Percentiles rank a stretch among this genome's conserved stretches.
Evolutionary conservation across 2,113 vertebrate species (phyloP).

Genomic region (Podocnemis expansa): DNA sequence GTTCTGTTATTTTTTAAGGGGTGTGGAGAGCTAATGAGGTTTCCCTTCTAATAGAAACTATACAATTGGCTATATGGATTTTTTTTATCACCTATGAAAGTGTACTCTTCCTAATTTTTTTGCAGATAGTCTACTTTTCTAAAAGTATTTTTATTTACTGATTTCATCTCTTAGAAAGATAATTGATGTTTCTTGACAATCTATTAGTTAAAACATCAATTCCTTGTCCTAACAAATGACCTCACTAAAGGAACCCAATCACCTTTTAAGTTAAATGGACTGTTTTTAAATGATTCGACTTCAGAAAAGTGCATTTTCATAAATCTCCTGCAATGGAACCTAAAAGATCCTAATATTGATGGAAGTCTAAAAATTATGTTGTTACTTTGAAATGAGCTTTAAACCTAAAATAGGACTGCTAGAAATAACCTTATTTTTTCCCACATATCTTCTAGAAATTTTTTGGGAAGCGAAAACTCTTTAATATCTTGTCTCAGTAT

Average conservation of each 20-base stretch:
- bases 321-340: not conserved
- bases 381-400: not conserved
- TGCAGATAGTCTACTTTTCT: not conserved
- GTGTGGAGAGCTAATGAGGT: not conserved
- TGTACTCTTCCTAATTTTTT: not conserved
- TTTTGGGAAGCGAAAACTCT: not conserved
- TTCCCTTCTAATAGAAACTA: not conserved
- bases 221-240: slow-evolving; percentile 15
- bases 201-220: not conserved
- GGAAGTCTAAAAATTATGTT: not conserved
- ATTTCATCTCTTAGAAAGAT: not conserved
- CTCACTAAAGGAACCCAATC: slow-evolving; percentile 11
- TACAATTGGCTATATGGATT: not conserved
- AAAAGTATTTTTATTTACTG: not conserved
- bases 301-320: not conserved
- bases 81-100: not conserved
- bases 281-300: slow-evolving; percentile 31
- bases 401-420: not conserved
- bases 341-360: not conserved
- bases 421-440: not conserved
- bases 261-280: not conserved
- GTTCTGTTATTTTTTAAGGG: not conserved
- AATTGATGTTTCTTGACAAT: slow-evolving; percentile 26
- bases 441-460: not conserved
- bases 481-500: not conserved